These are phyloP conservation scores for Agonopterix subpropinquella DNA, from an alignment of 2,888 invertebrate genomes.

Conservation along the genomic window DNA sequence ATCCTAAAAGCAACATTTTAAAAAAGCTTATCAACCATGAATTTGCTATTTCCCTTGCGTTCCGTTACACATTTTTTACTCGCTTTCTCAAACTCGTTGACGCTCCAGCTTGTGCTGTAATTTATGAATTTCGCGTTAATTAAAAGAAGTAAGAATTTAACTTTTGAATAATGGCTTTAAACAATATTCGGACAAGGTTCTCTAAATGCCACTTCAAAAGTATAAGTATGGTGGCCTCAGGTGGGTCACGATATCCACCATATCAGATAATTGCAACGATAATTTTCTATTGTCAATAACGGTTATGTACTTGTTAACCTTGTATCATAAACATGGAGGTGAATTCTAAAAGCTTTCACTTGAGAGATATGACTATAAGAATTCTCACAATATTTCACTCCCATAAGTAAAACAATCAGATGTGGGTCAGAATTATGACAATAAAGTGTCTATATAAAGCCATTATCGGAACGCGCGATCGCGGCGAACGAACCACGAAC, in stretches of 20 bases:
- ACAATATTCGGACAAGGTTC: slow-evolving; percentile 46
- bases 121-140: not conserved
- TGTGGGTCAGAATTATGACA: slow-evolving; percentile 54
- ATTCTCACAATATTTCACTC: slow-evolving; percentile 39
- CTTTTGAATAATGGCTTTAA: slow-evolving; percentile 7
- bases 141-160: not conserved
- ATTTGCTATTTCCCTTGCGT: slow-evolving; percentile 1
- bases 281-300: slow-evolving; percentile 53
- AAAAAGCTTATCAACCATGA: slow-evolving; percentile 5
- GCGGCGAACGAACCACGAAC: slow-evolving; percentile 34
- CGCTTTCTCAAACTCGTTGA: slow-evolving; percentile 2
- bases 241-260: slow-evolving; percentile 54
- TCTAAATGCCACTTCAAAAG: slow-evolving; percentile 53
- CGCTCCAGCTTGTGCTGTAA: not conserved
- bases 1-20: slow-evolving; percentile 1
- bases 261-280: slow-evolving; percentile 58
- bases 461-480: slow-evolving; percentile 49
- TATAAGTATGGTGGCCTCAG: slow-evolving; percentile 42
- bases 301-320: slow-evolving; percentile 36
- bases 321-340: slow-evolving; percentile 17
- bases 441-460: slow-evolving; percentile 47
- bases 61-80: slow-evolving; percentile 1
- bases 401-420: slow-evolving; percentile 48
- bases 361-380: slow-evolving; percentile 1
- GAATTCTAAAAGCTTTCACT: not conserved